These are phyloP conservation scores for Epinotia nisella DNA, from an alignment of 2,888 invertebrate genomes.

Conservation along the genomic window DNA sequence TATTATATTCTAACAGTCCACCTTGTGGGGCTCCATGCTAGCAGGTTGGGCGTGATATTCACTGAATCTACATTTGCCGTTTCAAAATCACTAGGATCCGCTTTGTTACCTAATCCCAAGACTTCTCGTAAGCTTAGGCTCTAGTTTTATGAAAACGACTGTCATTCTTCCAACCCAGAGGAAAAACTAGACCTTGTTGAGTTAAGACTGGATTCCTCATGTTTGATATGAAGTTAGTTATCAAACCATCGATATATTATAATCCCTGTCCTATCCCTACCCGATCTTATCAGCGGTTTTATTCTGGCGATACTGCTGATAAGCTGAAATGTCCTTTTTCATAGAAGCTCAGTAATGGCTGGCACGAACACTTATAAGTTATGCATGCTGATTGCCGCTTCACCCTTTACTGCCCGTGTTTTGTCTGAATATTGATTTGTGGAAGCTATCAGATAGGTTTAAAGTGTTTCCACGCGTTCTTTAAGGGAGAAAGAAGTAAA, in stretches of 20 bases:
- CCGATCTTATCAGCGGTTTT: slow-evolving; percentile 81
- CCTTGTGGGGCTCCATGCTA: no score
- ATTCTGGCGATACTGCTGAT: slow-evolving; percentile 83
- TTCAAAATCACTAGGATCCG: no score
- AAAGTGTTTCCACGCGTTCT: no score
- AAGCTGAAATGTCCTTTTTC: slow-evolving; percentile 84
- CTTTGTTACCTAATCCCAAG: no score
- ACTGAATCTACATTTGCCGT: no score
- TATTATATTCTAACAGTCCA: no score
- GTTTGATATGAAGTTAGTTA: neutral
- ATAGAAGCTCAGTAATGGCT: slow-evolving; percentile 82
- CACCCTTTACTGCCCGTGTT: slow-evolving; percentile 71
- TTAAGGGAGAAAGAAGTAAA: neutral
- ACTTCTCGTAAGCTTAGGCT: no score
- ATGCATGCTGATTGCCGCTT: slow-evolving; percentile 81
- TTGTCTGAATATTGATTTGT: slow-evolving; percentile 42
- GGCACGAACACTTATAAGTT: slow-evolving; percentile 82
- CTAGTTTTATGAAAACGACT: no score
- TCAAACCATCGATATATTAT: slow-evolving; percentile 49
- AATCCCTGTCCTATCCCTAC: slow-evolving; percentile 52
- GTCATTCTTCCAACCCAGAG: no score
- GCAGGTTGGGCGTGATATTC: no score
- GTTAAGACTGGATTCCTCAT: no score
- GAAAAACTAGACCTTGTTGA: no score
- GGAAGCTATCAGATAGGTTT: neutral